Percentiles rank a stretch among this genome's conserved stretches.
phyloP scores from a whole-genome alignment of 2,888 invertebrate genomes.

The Drosophila nr. perissopoda region DNA sequence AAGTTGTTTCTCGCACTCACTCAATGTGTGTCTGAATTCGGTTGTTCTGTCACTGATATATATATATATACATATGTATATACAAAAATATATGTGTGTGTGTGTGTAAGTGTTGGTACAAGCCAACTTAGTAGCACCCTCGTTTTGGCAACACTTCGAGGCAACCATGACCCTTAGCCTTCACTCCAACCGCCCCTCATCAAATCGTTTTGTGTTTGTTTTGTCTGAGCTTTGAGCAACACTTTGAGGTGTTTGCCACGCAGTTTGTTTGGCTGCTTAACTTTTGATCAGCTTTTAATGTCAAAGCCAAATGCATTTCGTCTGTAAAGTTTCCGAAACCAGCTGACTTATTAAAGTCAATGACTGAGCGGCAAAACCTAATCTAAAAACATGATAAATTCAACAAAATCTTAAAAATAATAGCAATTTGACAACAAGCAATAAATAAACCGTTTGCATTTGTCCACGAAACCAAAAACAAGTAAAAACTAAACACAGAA shows the following conservation, averaged over 20 bases:
- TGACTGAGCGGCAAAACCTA: conserved; percentile 5
- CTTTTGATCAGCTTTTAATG: conserved; percentile 77
- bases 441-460: conserved; percentile 3
- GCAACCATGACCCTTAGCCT: background rate
- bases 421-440: background rate
- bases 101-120: conserved; percentile 24
- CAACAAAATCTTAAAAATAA: conserved; percentile 3
- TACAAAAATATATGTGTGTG: background rate
- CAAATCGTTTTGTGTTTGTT: conserved; percentile 52
- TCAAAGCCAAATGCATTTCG: conserved; percentile 68
- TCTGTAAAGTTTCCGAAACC: conserved; percentile 68
- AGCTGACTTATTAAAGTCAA: conserved; percentile 34
- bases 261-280: conserved; percentile 63
- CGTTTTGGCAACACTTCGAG: conserved; percentile 45
- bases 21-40: conserved; percentile 12
- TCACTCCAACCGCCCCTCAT: conserved; percentile 6
- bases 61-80: background rate
- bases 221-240: conserved; percentile 50
- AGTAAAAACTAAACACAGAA: conserved; percentile 27
- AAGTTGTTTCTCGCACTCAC: conserved; percentile 5
- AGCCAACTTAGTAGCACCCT: conserved; percentile 61
- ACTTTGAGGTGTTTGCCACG: conserved; percentile 53
- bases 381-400: conserved; percentile 18
- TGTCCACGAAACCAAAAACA: conserved; percentile 7
- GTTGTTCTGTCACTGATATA: conserved; percentile 24